Percentiles rank a stretch among this genome's conserved stretches.
These are phyloP conservation scores for Phoxinus phoxinus DNA, from an alignment of 2,113 vertebrate species.

Conservation along the genomic window DNA sequence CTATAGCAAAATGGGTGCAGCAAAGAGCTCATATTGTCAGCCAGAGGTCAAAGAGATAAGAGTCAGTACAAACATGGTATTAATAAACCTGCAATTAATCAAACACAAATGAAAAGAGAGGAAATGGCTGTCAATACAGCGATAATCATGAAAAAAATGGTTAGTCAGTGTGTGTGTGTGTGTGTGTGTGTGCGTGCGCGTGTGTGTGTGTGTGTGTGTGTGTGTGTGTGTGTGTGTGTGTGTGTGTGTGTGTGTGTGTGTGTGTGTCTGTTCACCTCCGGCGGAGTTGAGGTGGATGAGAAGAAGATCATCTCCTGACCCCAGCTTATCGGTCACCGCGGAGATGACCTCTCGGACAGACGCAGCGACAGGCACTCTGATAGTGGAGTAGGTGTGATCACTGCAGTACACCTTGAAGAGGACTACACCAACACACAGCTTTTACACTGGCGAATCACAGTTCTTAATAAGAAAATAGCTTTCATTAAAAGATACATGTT, in stretches of 20 bases:
- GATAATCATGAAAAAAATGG: background rate
- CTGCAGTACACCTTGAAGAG: slow-evolving; percentile 96
- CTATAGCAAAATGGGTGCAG: background rate
- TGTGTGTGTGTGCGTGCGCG: slow-evolving; percentile 7
- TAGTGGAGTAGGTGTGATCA: slow-evolving; percentile 97
- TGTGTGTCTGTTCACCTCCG: slow-evolving; percentile 84
- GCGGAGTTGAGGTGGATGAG: slow-evolving; percentile 93
- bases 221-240: no score
- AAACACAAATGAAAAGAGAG: background rate
- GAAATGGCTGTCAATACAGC: background rate
- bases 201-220: background rate
- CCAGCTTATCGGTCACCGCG: slow-evolving; percentile 92
- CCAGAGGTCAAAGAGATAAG: slow-evolving; percentile 19
- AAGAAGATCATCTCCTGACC: slow-evolving; percentile 89
- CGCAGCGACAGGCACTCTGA: slow-evolving; percentile 86
- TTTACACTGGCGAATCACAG: background rate
- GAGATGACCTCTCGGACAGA: slow-evolving; percentile 90
- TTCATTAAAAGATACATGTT: background rate
- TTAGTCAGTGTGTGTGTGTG: background rate
- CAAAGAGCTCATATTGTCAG: background rate
- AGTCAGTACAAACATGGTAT: background rate
- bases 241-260: background rate
- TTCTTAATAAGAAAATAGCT: background rate
- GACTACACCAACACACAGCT: slow-evolving; percentile 75
- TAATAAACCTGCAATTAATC: background rate